Conservation (phyloP, 1,140 invertebrate species). For the Bathynomus jamesi region DNA sequence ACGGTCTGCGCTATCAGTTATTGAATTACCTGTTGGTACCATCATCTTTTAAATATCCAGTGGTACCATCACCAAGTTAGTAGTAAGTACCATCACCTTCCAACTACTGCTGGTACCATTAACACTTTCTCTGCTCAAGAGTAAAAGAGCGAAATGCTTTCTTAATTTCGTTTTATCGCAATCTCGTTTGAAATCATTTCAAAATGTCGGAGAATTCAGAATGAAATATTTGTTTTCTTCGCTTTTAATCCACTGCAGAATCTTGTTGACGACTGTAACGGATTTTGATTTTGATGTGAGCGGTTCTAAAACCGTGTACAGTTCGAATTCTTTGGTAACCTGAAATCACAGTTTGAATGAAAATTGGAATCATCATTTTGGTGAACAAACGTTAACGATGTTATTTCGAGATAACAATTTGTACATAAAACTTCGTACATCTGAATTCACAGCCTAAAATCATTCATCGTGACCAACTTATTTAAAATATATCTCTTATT, state of each 20-base stretch:
- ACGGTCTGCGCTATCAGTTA: too few species aligned
- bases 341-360: conserved; percentile 47
- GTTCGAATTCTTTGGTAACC: conserved; percentile 81
- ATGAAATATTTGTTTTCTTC: conserved; percentile 90
- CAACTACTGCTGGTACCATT: too few species aligned
- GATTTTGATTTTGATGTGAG: conserved; percentile 74
- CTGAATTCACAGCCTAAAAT: background rate
- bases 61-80: too few species aligned
- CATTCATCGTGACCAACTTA: too few species aligned
- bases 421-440: background rate
- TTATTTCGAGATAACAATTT: background rate
- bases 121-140: too few species aligned
- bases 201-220: conserved; percentile 79
- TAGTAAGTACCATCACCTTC: too few species aligned
- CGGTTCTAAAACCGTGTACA: conserved; percentile 87
- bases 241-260: conserved; percentile 88
- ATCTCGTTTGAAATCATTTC: too few species aligned
- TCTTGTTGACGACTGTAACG: conserved; percentile 76
- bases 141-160: too few species aligned
- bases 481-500: too few species aligned
- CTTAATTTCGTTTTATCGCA: too few species aligned
- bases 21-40: too few species aligned
- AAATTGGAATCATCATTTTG: background rate
- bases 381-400: background rate
- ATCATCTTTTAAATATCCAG: too few species aligned